These are phyloP conservation scores for Polydrusus tereticollis DNA, from an alignment of 2,888 invertebrate genomes.

Conservation along the genomic window DNA sequence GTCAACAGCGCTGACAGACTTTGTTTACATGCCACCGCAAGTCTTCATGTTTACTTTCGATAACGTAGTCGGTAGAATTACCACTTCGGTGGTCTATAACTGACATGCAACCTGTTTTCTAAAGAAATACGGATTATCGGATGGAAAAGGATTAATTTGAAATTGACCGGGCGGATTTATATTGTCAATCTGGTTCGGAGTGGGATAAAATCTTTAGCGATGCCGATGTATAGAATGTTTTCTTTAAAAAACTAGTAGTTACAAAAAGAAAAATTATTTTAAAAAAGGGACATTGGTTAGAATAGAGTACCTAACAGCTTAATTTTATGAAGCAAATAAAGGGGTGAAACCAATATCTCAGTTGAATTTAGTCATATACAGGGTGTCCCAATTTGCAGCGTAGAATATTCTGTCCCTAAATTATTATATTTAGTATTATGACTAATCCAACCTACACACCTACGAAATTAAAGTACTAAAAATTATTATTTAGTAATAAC, in stretches of 20 bases:
- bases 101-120: conserved; percentile 17
- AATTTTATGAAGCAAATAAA: too few species aligned
- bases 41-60: conserved; percentile 16
- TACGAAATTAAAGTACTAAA: too few species aligned
- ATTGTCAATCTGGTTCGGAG: not conserved
- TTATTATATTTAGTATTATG: too few species aligned
- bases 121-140: conserved; percentile 2
- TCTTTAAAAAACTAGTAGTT: not conserved
- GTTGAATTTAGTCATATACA: too few species aligned
- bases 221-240: not conserved
- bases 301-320: too few species aligned
- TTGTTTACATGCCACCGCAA: conserved; percentile 7
- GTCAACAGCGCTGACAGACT: not conserved
- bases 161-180: not conserved
- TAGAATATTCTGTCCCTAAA: too few species aligned
- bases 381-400: too few species aligned
- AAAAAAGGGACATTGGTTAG: too few species aligned
- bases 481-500: too few species aligned
- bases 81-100: conserved; percentile 13
- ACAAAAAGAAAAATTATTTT: too few species aligned
- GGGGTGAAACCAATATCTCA: too few species aligned
- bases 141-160: not conserved
- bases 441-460: too few species aligned
- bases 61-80: conserved; percentile 10
- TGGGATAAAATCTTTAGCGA: not conserved